Percentiles rank a stretch among this genome's conserved stretches.
phyloP scores from a whole-genome alignment of 1,140 invertebrate species.

The Papilio polytes region DNA sequence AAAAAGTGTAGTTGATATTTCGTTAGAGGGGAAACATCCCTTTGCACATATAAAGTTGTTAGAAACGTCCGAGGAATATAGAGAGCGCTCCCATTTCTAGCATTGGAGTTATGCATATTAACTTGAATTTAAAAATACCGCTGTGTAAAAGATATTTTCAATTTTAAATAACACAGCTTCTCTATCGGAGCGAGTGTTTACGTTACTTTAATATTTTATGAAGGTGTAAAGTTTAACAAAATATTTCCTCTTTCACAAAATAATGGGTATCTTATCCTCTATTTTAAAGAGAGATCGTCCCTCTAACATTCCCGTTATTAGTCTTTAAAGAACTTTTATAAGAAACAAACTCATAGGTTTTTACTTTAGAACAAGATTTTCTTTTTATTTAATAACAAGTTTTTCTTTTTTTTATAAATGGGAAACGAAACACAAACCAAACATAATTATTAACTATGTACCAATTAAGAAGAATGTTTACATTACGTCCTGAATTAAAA shows the following conservation, averaged over 20 bases:
- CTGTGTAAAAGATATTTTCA: conserved; percentile 5
- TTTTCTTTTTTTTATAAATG: no score
- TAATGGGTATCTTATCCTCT: not conserved
- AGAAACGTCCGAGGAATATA: conserved; percentile 9
- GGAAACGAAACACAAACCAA: no score
- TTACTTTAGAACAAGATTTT: no score
- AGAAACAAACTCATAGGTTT: no score
- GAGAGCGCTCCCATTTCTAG: conserved; percentile 9
- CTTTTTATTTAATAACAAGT: no score
- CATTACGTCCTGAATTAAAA: no score
- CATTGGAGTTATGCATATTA: conserved; percentile 19
- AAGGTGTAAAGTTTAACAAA: conserved; percentile 3
- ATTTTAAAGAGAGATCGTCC: not conserved
- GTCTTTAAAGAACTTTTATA: no score
- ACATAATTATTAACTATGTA: no score
- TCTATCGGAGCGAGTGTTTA: conserved; percentile 1
- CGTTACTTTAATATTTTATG: conserved; percentile 17
- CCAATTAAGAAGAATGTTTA: no score
- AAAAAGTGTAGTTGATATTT: conserved; percentile 14
- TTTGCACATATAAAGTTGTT: conserved; percentile 16
- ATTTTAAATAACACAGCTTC: conserved; percentile 10
- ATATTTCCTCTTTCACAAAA: not conserved
- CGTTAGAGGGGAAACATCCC: conserved; percentile 13
- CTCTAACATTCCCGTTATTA: not conserved
- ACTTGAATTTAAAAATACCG: conserved; percentile 20